Evolutionary conservation across 2,113 vertebrate genomes (phyloP).

Genomic region (Channa maculata): DNA sequence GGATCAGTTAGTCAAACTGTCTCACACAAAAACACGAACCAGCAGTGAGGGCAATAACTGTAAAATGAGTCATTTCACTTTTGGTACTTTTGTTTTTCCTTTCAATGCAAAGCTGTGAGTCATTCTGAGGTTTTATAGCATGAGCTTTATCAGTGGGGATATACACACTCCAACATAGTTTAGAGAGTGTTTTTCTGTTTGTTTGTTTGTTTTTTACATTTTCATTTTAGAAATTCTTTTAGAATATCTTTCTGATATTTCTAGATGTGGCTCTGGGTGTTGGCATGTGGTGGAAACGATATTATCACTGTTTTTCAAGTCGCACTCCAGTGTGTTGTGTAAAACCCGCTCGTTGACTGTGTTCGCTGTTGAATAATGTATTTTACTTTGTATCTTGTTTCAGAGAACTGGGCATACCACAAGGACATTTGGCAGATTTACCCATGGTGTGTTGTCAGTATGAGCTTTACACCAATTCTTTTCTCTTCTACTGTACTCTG

Average conservation of each 20-base stretch:
- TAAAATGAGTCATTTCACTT: constrained; percentile 66
- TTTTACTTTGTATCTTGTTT: constrained; percentile 72
- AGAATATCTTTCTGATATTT: background rate
- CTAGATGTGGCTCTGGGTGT: background rate
- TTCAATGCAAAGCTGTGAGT: constrained; percentile 59
- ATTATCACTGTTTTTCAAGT: background rate
- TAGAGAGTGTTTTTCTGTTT: too few relatives aligned
- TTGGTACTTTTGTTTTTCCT: constrained; percentile 36
- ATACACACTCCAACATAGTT: background rate
- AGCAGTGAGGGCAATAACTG: constrained; percentile 31
- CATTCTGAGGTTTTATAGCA: constrained; percentile 31
- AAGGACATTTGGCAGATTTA: constrained; percentile 81
- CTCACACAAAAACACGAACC: constrained; percentile 44
- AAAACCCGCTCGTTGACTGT: constrained; percentile 1
- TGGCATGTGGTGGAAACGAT: background rate
- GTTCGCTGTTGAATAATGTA: constrained; percentile 63
- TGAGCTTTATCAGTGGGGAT: constrained; percentile 31
- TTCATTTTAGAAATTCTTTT: background rate
- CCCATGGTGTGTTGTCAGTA: constrained; percentile 84
- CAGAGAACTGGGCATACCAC: constrained; percentile 81
- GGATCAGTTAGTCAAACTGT: constrained; percentile 59
- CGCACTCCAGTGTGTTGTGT: constrained; percentile 11
- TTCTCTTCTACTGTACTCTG: background rate
- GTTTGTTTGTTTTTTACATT: too few relatives aligned
- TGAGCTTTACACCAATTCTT: constrained; percentile 55